Conservation (phyloP, 2,888 invertebrate species). For the Eubasilissa splendida region DNA sequence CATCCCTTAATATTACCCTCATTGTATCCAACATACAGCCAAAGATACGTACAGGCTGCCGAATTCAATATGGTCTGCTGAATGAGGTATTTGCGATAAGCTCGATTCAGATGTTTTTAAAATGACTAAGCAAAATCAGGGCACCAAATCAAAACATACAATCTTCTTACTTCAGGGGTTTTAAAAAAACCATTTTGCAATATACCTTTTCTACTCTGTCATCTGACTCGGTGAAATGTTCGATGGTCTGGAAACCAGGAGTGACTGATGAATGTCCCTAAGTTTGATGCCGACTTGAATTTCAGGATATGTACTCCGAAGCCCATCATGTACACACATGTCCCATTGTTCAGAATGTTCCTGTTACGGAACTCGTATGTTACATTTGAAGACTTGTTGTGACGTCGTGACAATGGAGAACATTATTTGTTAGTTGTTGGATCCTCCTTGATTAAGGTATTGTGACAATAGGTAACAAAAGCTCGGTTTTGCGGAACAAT, state of each 20-base stretch:
- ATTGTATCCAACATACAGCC: neutral
- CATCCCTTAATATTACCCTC: constrained; percentile 28
- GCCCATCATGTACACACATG: constrained; percentile 9
- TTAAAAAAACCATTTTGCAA: neutral
- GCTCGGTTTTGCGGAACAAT: constrained; percentile 5
- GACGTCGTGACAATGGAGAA: constrained; percentile 24
- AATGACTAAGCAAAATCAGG: neutral
- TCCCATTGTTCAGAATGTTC: constrained; percentile 24
- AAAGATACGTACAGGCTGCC: constrained; percentile 21
- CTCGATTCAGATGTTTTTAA: constrained; percentile 10
- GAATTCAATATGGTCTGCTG: constrained; percentile 25
- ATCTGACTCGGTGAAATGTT: neutral
- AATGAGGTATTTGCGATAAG: constrained; percentile 29
- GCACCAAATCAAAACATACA: neutral
- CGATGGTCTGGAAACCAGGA: constrained; percentile 1
- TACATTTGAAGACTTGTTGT: constrained; percentile 25
- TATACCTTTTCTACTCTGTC: neutral
- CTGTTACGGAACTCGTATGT: constrained; percentile 31
- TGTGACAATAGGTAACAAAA: neutral
- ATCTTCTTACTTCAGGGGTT: no score
- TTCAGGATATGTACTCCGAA: neutral
- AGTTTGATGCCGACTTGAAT: constrained; percentile 20
- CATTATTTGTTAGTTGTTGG: constrained; percentile 17
- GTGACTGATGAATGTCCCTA: constrained; percentile 30
- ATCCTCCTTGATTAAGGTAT: constrained; percentile 26